phyloP scores from a whole-genome alignment of 1,140 invertebrate genomes.

The Drosophila nikananu region DNA sequence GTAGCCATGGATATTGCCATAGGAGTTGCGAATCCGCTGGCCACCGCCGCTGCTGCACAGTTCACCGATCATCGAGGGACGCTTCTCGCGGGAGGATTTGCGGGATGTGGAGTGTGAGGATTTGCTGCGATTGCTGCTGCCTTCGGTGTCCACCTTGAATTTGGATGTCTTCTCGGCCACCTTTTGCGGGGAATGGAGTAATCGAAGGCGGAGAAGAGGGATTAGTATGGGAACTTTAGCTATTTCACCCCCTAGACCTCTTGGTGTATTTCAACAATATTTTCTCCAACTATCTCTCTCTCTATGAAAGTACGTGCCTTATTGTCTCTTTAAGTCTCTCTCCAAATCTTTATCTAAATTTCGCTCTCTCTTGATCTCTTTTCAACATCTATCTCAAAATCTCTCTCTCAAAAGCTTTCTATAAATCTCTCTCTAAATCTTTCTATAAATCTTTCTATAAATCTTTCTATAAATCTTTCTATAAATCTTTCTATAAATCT shows the following conservation, averaged over 20 bases:
- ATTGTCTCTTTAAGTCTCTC: background rate
- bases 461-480: too few relatives aligned
- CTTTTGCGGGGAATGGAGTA: conserved; percentile 25
- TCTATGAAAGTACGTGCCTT: too few relatives aligned
- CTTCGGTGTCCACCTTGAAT: conserved; percentile 91
- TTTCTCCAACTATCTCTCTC: too few relatives aligned
- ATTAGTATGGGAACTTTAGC: background rate
- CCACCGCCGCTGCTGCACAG: conserved; percentile 84
- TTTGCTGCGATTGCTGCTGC: conserved; percentile 85
- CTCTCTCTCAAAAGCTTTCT: background rate
- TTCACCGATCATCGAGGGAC: conserved; percentile 85
- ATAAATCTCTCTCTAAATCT: too few relatives aligned
- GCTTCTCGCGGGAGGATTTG: conserved; percentile 84
- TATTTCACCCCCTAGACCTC: background rate
- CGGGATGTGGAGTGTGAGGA: conserved; percentile 78
- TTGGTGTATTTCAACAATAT: too few relatives aligned
- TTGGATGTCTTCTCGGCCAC: conserved; percentile 91
- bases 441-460: too few relatives aligned
- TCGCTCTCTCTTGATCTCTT: too few relatives aligned
- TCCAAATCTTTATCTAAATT: background rate
- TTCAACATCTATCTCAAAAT: too few relatives aligned
- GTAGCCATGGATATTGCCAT: conserved; percentile 84
- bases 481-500: too few relatives aligned
- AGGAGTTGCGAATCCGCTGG: conserved; percentile 81
- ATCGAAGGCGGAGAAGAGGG: too few relatives aligned